A percentile compares a stretch with the other conserved stretches of the same genome.
Conservation (phyloP, 2,888 invertebrate species). For the Ochropacha duplaris region DNA sequence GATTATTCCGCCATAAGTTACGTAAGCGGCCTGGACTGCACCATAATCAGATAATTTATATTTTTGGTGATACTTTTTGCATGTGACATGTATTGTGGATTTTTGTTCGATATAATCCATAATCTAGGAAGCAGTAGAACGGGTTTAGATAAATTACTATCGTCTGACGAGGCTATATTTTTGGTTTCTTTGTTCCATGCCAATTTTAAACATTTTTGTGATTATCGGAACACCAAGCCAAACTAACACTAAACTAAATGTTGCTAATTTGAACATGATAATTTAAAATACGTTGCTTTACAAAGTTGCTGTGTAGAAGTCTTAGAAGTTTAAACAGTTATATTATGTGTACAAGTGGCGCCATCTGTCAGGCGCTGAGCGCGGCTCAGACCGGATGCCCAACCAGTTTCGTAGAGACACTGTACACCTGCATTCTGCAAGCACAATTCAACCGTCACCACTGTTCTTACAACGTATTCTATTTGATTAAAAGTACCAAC, state of each 20-base stretch:
- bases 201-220: no score
- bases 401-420: slow-evolving; percentile 77
- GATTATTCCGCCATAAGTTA: slow-evolving; percentile 77
- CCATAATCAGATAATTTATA: slow-evolving; percentile 70
- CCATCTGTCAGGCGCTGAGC: slow-evolving; percentile 67
- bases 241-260: neutral
- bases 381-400: slow-evolving; percentile 70
- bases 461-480: slow-evolving; percentile 35
- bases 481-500: slow-evolving; percentile 23
- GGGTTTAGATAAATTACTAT: no score
- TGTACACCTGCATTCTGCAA: slow-evolving; percentile 80
- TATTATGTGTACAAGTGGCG: slow-evolving; percentile 41
- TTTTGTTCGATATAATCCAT: no score
- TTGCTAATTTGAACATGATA: neutral
- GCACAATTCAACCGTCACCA: slow-evolving; percentile 39
- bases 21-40: slow-evolving; percentile 59
- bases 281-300: neutral
- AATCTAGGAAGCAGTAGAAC: no score
- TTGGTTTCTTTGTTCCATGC: no score
- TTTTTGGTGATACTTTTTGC: slow-evolving; percentile 34
- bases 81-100: no score
- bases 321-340: neutral
- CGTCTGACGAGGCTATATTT: no score
- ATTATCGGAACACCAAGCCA: slow-evolving; percentile 17
- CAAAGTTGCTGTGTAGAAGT: neutral